Percentiles rank a stretch among this genome's conserved stretches.
phyloP scores from a whole-genome alignment of 2,888 invertebrate species.

The Leptinotarsa rubiginosa region DNA sequence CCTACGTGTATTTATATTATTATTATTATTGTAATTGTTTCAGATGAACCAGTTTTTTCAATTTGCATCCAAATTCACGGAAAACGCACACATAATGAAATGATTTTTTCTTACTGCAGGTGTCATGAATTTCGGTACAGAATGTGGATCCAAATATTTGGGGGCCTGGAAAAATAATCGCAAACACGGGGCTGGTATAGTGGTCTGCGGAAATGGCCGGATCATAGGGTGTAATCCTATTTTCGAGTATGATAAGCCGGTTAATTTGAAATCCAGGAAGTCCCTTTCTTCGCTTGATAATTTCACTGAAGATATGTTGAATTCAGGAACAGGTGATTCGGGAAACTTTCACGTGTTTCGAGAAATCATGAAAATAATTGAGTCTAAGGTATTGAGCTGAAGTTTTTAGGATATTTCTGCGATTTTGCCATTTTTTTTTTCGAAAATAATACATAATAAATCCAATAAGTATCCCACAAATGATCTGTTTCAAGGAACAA shows the following conservation, averaged over 20 bases:
- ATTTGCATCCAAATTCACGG: too few relatives aligned
- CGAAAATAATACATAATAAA: too few relatives aligned
- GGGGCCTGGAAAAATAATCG: constrained; percentile 70
- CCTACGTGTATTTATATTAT: too few relatives aligned
- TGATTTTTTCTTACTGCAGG: constrained; percentile 50
- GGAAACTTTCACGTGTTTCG: not conserved
- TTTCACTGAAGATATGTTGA: not conserved
- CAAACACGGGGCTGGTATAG: constrained; percentile 71
- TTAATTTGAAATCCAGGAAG: constrained; percentile 43
- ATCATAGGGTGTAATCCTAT: constrained; percentile 67
- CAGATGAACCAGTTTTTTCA: too few relatives aligned
- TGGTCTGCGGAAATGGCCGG: constrained; percentile 71
- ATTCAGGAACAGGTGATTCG: not conserved
- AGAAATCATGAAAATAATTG: constrained; percentile 30
- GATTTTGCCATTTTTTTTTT: too few relatives aligned
- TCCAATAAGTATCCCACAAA: too few relatives aligned
- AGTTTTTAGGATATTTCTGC: too few relatives aligned
- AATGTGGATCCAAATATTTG: constrained; percentile 70
- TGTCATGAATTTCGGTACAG: constrained; percentile 67
- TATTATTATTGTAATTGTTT: too few relatives aligned
- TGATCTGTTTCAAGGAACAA: too few relatives aligned
- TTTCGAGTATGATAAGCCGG: constrained; percentile 69
- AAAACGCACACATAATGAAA: too few relatives aligned
- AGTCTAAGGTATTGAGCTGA: constrained; percentile 25
- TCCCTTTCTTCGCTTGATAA: not conserved